phyloP scores from a whole-genome alignment of 2,888 invertebrate genomes.

The Andrena praecox region DNA sequence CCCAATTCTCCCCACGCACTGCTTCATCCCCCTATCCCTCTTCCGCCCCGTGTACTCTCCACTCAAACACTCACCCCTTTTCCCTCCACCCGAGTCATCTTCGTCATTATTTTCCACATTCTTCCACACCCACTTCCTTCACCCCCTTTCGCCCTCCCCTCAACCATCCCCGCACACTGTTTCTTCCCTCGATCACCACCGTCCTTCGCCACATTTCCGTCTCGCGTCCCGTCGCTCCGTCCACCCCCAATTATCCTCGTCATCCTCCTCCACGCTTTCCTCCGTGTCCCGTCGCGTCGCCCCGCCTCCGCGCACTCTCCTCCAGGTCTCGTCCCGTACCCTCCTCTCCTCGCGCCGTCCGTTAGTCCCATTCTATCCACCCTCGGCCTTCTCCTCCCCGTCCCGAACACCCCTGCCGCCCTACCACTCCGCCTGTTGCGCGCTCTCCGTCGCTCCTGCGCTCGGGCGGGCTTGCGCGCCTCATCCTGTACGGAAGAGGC shows the following conservation, averaged over 20 bases:
- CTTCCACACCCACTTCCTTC: neutral
- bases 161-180: neutral
- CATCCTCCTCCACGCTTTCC: slow-evolving; percentile 1
- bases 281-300: neutral
- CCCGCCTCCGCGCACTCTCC: slow-evolving; percentile 5
- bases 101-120: neutral
- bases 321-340: slow-evolving; percentile 8
- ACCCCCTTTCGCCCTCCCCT: neutral
- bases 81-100: neutral
- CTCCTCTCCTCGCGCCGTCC: slow-evolving; percentile 16
- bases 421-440: slow-evolving; percentile 13
- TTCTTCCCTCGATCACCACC: neutral
- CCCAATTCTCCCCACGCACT: too few relatives aligned
- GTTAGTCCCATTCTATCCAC: slow-evolving; percentile 42
- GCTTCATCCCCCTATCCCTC: too few relatives aligned
- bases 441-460: slow-evolving; percentile 58
- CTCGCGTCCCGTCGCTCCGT: neutral
- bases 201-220: neutral
- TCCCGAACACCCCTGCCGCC: too few relatives aligned
- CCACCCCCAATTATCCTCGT: slow-evolving; percentile 20
- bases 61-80: neutral
- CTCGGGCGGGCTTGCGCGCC: slow-evolving; percentile 75
- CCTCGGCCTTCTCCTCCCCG: slow-evolving; percentile 20
- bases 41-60: neutral
- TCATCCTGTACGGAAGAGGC: slow-evolving; percentile 69